A percentile compares a stretch with the other conserved stretches of the same genome.
Evolutionary conservation across 2,113 vertebrate genomes (phyloP).

Genomic region (Psephotus haematonotus): DNA sequence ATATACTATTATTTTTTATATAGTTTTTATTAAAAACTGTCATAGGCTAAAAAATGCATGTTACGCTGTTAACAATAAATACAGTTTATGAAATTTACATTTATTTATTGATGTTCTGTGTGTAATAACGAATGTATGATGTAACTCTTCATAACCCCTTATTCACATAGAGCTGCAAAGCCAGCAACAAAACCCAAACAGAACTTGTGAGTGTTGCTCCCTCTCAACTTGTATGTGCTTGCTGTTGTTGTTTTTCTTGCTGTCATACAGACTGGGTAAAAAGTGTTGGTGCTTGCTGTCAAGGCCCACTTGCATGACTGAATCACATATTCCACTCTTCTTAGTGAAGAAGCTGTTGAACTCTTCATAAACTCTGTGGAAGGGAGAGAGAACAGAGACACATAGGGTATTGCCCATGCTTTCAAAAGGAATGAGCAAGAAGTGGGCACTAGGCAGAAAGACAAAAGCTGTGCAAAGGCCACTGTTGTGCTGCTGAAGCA

Average conservation of each 20-base stretch:
- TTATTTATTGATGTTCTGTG: background rate
- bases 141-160: background rate
- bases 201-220: background rate
- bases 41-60: background rate
- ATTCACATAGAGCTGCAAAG: background rate
- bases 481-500: background rate
- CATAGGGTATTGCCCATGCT: background rate
- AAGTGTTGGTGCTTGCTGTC: background rate
- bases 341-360: background rate
- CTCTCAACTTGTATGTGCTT: background rate
- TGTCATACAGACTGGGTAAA: background rate
- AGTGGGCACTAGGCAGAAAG: background rate
- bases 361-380: fast-evolving
- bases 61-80: background rate
- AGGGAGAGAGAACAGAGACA: background rate
- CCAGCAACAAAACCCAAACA: background rate
- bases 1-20: too few relatives aligned
- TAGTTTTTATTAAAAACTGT: background rate
- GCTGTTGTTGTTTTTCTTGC: background rate
- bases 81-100: background rate
- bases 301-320: background rate
- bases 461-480: background rate
- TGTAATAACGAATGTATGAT: background rate
- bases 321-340: background rate
- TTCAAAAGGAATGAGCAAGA: background rate